phyloP scores from a whole-genome alignment of 2,797 vertebrate genomes.

The Pteronotus mesoamericanus region DNA sequence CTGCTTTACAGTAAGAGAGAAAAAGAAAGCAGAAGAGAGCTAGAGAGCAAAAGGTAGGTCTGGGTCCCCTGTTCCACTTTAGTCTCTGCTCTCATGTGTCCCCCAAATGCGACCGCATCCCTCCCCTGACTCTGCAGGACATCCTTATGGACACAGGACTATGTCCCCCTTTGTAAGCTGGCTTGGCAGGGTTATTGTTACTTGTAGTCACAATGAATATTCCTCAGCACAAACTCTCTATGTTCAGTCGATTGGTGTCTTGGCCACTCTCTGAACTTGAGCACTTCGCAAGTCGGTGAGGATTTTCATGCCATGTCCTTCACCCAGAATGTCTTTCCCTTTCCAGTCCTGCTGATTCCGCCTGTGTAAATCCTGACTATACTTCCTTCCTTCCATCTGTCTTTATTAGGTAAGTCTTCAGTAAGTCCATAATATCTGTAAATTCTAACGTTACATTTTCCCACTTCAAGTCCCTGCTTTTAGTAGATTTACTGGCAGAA shows the following conservation, averaged over 20 bases:
- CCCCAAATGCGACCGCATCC: not conserved
- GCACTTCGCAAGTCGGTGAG: not conserved
- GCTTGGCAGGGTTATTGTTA: not conserved
- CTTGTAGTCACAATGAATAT: not conserved
- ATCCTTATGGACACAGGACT: not conserved
- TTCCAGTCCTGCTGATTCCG: not conserved
- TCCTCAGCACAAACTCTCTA: not conserved
- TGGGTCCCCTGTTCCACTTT: not conserved
- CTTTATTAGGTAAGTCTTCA: not conserved
- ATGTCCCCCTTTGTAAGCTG: not conserved
- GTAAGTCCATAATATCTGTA: not conserved
- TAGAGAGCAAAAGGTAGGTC: not conserved
- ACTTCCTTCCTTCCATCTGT: not conserved
- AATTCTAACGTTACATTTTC: not conserved
- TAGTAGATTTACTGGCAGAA: not conserved
- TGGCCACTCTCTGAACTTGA: not conserved
- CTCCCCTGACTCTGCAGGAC: not conserved
- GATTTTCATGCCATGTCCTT: not conserved
- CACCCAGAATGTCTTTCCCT: not conserved
- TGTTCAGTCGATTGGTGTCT: not conserved
- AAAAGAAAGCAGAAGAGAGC: not conserved
- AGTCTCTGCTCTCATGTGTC: not conserved
- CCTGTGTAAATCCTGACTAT: not conserved
- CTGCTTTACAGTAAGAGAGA: not conserved
- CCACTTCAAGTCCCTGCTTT: not conserved